Conservation (phyloP, 2,888 invertebrate species). For the Phaedon cochleariae region DNA sequence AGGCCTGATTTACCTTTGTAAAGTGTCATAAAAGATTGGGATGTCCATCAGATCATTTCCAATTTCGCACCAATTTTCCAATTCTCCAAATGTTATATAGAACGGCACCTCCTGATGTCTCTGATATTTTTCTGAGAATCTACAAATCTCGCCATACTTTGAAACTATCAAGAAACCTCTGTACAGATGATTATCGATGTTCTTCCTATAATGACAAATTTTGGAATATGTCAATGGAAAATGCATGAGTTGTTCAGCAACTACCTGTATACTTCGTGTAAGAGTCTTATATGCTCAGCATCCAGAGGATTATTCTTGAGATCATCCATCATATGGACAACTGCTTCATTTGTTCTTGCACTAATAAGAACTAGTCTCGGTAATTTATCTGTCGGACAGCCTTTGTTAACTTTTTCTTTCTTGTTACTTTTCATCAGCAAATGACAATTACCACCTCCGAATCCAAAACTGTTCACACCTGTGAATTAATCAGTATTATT, state of each 20-base stretch:
- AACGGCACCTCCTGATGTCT: conserved; percentile 23
- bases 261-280: background rate
- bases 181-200: conserved; percentile 73
- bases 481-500: no score
- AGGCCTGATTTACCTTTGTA: conserved; percentile 68
- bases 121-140: conserved; percentile 27
- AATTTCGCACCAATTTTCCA: conserved; percentile 92
- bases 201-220: conserved; percentile 45
- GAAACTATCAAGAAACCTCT: conserved; percentile 74
- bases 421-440: conserved; percentile 70
- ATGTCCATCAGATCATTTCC: conserved; percentile 78
- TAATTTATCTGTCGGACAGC: conserved; percentile 70
- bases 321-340: background rate
- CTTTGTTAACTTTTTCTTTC: conserved; percentile 69
- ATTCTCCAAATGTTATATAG: conserved; percentile 73
- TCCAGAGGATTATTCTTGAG: background rate
- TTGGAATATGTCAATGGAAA: no score
- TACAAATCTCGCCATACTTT: conserved; percentile 50
- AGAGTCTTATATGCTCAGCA: background rate
- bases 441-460: conserved; percentile 89
- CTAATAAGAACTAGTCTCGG: conserved; percentile 79
- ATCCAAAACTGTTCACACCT: conserved; percentile 92
- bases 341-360: conserved; percentile 66
- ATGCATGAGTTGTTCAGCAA: no score
- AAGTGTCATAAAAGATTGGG: conserved; percentile 76